Evolutionary conservation across 92 coral and sea anemone genomes (phyloP), one percentile per base, ranked within the genome.

Genomic region (Palythoa heliodiscus): DNA sequence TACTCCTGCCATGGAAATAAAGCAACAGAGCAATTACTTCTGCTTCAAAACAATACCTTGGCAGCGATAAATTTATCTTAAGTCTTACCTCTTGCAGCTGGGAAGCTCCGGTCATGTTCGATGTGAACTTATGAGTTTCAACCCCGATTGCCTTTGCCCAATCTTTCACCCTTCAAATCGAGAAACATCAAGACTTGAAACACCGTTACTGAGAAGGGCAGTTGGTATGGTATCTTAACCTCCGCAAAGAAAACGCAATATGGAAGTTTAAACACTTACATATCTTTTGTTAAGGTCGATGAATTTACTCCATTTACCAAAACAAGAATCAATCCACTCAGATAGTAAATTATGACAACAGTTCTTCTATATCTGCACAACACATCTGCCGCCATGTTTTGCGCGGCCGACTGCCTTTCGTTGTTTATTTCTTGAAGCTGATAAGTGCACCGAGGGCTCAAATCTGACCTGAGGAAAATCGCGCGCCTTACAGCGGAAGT

Each of bases 21-120:
- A 80, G 84, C 84, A 80, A 80, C 84, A 80, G 84, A 68, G 64
- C 84, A 80, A 80, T 80, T 80, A 66, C 75, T 64, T n/a, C 53
- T 80, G 64, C 75, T 80, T 66, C 24, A 80, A 80, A 66, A 78
- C 83, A 64, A 80, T 43, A 67, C 73, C 40, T 80, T 80, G 84
- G 7, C 74, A 79, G 84, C 58, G 22, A 23, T 43, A 64, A 80
- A 43, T 47, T 64, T 66, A 37, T 80, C 15, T 80, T 43, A 8
- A 70, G 23, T 48, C 72, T 40, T 80, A 80, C 84, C 84, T 64
- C 60, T 70, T 80, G 74, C 47, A 80, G 61, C 66, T 64, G 12
- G 22, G 84, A 7, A 40, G 73, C 74, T 68, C 84, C 84, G 23
- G 84, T 80, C 3, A 80, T 66, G 11, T 16, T 80, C 20, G 64